These are phyloP conservation scores for Cochlearius cochlearius DNA, from an alignment of 2,113 vertebrate genomes.

Conservation along the genomic window DNA sequence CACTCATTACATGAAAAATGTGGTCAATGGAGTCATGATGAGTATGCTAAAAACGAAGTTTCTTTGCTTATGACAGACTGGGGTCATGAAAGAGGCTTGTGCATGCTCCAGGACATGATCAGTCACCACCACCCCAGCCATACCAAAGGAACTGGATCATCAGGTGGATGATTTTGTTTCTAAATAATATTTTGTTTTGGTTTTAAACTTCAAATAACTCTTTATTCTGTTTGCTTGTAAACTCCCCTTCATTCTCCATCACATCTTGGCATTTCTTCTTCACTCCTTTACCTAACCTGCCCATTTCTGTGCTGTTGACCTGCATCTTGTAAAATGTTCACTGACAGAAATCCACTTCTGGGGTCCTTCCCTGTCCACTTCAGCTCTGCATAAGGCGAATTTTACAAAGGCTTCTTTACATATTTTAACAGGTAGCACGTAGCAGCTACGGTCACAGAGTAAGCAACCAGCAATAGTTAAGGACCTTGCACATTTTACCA, in stretches of 20 bases:
- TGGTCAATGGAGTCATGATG: not conserved
- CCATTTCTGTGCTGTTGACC: not conserved
- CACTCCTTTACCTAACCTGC: not conserved
- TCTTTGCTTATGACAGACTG: not conserved
- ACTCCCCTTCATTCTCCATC: not conserved
- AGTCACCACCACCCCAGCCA: not conserved
- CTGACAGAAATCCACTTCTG: not conserved
- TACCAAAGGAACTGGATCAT: not conserved
- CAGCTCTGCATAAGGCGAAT: not conserved
- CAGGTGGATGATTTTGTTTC: not conserved
- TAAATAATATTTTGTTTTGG: not conserved
- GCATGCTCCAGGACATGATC: fast-evolving
- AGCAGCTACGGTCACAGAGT: not conserved
- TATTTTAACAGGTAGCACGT: not conserved
- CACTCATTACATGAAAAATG: not conserved
- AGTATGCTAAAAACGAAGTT: not conserved
- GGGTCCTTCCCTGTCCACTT: not conserved
- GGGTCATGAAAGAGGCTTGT: not conserved
- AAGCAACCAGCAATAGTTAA: not conserved
- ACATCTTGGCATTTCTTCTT: not conserved
- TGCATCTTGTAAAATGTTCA: not conserved
- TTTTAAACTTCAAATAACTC: not conserved
- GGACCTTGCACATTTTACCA: not conserved
- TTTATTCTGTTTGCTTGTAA: not conserved
- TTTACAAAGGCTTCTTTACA: not conserved